Evolutionary conservation across 2,888 invertebrate genomes (phyloP).

Genomic region (Spisula solida): DNA sequence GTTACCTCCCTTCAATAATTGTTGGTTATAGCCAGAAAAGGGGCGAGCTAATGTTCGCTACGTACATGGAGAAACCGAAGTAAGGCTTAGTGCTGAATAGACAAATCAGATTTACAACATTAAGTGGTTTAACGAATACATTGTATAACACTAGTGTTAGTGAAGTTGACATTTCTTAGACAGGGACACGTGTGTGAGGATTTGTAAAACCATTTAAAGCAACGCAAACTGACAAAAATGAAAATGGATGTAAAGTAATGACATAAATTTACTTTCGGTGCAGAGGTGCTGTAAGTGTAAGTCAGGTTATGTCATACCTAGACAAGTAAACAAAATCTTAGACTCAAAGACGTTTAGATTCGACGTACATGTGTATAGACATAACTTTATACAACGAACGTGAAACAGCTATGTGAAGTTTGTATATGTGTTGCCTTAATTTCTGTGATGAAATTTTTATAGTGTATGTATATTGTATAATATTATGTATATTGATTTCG

Average conservation of each 20-base stretch:
- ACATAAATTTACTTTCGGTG: neutral
- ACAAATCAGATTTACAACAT: neutral
- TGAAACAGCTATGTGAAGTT: neutral
- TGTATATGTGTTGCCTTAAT: slow-evolving; percentile 14
- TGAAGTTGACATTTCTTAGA: neutral
- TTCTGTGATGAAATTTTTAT: slow-evolving; percentile 24
- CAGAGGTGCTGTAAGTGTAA: neutral
- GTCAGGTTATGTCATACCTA: neutral
- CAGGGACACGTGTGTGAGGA: neutral
- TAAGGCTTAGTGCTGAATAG: neutral
- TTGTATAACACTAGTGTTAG: neutral
- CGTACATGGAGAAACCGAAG: slow-evolving; percentile 75
- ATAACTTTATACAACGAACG: slow-evolving; percentile 5
- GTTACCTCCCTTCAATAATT: slow-evolving; percentile 80
- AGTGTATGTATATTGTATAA: neutral
- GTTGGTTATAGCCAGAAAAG: slow-evolving; percentile 77
- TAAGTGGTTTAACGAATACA: neutral
- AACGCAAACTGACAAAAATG: neutral
- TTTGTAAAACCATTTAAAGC: slow-evolving; percentile 5
- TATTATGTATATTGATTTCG: neutral
- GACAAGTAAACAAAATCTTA: neutral
- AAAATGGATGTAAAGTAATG: neutral
- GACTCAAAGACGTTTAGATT: neutral
- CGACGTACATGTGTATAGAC: neutral
- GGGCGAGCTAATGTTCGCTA: slow-evolving; percentile 69